These are phyloP conservation scores for Salarias fasciatus DNA, from an alignment of 2,797 vertebrate genomes.

Conservation along the genomic window DNA sequence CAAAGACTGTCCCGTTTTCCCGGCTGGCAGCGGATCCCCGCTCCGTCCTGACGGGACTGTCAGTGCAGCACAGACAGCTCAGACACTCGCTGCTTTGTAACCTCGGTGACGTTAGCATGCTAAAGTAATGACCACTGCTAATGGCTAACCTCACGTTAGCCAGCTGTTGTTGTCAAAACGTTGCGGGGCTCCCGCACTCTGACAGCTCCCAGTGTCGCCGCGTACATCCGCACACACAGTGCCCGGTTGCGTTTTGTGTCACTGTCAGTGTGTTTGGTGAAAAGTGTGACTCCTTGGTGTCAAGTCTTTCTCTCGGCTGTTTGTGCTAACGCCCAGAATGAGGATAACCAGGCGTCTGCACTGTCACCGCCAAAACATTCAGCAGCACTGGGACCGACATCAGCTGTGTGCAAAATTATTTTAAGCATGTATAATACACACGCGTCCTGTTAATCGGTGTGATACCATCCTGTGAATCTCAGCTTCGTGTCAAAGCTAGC, in stretches of 20 bases:
- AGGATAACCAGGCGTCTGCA: conserved; percentile 42
- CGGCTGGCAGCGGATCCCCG: neutral
- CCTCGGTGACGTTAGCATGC: conserved; percentile 67
- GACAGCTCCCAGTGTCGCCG: conserved; percentile 40
- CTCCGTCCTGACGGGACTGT: conserved; percentile 1
- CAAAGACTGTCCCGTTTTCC: no score
- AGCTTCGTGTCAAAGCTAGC: no score
- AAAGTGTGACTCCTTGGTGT: neutral
- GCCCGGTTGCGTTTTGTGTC: neutral
- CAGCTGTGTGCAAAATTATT: no score
- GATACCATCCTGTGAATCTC: no score
- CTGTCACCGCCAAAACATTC: conserved; percentile 48
- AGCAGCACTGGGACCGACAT: conserved; percentile 11
- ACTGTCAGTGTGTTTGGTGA: neutral
- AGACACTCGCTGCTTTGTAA: conserved; percentile 45
- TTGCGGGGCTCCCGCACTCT: conserved; percentile 7
- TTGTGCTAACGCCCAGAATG: conserved; percentile 31
- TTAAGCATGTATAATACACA: no score
- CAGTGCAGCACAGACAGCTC: conserved; percentile 18
- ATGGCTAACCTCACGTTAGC: conserved; percentile 62
- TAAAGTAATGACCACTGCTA: conserved; percentile 77
- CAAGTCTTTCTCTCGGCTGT: conserved; percentile 20
- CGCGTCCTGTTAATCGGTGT: no score
- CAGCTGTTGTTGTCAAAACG: conserved; percentile 23
- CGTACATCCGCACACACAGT: neutral